Conservation (phyloP, 1,140 invertebrate genomes). For the Lordiphosa stackelbergi region DNA sequence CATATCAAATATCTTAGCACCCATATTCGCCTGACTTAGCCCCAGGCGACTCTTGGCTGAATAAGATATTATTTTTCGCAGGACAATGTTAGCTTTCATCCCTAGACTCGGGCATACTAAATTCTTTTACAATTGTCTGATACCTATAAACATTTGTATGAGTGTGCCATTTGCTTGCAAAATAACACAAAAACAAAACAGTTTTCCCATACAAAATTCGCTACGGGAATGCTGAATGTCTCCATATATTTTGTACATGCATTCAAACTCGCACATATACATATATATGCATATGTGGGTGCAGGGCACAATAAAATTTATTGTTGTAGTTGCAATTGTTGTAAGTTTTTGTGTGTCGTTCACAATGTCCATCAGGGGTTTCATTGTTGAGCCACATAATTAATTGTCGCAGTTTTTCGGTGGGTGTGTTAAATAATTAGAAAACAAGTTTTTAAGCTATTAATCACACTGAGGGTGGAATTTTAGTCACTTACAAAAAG, state of each 20-base stretch:
- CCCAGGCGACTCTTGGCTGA: too few relatives aligned
- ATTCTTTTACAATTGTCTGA: too few relatives aligned
- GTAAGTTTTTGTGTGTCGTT: constrained; percentile 46
- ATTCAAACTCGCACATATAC: neutral
- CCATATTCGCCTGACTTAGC: too few relatives aligned
- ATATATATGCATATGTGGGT: constrained; percentile 24
- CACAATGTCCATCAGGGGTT: constrained; percentile 58
- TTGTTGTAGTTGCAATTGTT: constrained; percentile 65
- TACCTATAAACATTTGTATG: constrained; percentile 8
- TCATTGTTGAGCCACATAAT: constrained; percentile 74
- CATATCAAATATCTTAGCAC: too few relatives aligned
- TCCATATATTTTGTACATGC: constrained; percentile 7
- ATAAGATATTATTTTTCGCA: too few relatives aligned
- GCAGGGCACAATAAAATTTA: constrained; percentile 67
- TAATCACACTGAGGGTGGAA: constrained; percentile 52
- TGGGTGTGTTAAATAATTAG: constrained; percentile 69
- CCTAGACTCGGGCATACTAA: too few relatives aligned
- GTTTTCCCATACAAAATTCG: constrained; percentile 41
- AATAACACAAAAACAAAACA: constrained; percentile 27
- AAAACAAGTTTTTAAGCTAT: constrained; percentile 71
- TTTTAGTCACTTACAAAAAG: constrained; percentile 9
- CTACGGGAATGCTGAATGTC: constrained; percentile 34
- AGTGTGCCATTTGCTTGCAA: constrained; percentile 39
- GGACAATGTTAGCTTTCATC: too few relatives aligned
- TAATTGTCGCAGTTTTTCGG: constrained; percentile 72